Evolutionary conservation across 2,797 vertebrate species (phyloP).

Genomic region (Emydoidea blandingii): DNA sequence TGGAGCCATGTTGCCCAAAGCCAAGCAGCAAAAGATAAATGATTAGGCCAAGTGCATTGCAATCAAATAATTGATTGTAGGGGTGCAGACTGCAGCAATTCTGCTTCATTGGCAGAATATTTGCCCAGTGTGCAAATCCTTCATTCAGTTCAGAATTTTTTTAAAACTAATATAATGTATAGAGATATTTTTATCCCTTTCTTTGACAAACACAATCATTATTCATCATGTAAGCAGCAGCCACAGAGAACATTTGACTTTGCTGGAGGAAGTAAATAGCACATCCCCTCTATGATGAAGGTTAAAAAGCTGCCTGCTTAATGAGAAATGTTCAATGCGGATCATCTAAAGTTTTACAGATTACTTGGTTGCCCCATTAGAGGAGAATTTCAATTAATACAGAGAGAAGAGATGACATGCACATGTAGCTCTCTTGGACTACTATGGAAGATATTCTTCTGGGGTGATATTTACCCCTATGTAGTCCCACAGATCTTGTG

Average conservation of each 20-base stretch:
- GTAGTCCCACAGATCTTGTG: background rate
- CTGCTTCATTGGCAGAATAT: background rate
- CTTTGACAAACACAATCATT: background rate
- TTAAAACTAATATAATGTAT: background rate
- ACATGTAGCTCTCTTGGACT: background rate
- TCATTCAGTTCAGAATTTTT: background rate
- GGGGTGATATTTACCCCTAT: too few relatives aligned
- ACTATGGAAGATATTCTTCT: background rate
- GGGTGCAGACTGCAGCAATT: background rate
- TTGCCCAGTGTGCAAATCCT: background rate
- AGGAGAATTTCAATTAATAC: background rate
- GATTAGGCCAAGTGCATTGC: background rate
- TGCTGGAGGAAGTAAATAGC: background rate
- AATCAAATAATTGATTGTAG: background rate
- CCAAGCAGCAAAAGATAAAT: background rate
- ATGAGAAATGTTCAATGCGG: background rate
- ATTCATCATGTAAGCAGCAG: background rate
- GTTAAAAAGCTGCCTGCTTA: background rate
- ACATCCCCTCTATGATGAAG: background rate
- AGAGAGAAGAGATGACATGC: background rate
- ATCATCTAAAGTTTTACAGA: background rate
- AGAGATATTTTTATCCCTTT: constrained; percentile 8
- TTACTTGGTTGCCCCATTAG: background rate
- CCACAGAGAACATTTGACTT: background rate
- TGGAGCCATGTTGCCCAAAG: rapidly evolving